Base-by-base conservation (phyloP, 2,888 invertebrate species). In the Philopedon plagiatum region DNA sequence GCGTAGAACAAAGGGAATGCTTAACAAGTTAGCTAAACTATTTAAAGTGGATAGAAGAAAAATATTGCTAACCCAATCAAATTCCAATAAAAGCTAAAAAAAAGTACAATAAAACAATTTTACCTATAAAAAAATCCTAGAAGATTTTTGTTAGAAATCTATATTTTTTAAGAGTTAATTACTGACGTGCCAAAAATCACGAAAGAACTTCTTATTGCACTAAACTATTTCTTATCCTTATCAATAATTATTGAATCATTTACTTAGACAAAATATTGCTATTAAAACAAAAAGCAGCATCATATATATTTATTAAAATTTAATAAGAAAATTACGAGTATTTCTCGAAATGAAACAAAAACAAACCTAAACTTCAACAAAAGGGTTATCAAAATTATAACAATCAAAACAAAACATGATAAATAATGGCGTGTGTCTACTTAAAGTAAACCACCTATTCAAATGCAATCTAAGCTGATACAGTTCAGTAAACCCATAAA, bases 401-500 rank as follows among this genome's bases (percentile, higher is more conserved):
- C 26, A 68, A 68, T 57, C 68, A 61, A 32, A 62, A 57, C 62
- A 51, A 71, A 58, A 72, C 21, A 65, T 18, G 44, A 51, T 72
- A 72, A 72, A 62, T 67, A 66, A 66, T 58, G 60, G 44, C 69
- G 73, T 69, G 69, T 73, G 64, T 39, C 67, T 62, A 60, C 21
- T 51, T 19, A n/a, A 37, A 39, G 54, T 51, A 62, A 60, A 65
- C 41, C 72, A 68, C 72, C 71, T 71, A 76, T 62, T 62, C 71
- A 76, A 75, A 76, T 74, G 74, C 74, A 76, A 78, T 76, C 75
- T 61, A 68, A 64, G 64, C 39, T 58, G 56, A 76, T 75, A 69
- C 75, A 77, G 76, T 79, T 73, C 74, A 69, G 51, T 46, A 58
- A 61, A 76, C 74, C 76, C 75, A 76, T 74, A 71, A 76, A 78